A percentile compares a stretch with the other conserved stretches of the same genome.
Evolutionary conservation across 2,113 vertebrate genomes (phyloP).

Genomic region (Microtus montanus): DNA sequence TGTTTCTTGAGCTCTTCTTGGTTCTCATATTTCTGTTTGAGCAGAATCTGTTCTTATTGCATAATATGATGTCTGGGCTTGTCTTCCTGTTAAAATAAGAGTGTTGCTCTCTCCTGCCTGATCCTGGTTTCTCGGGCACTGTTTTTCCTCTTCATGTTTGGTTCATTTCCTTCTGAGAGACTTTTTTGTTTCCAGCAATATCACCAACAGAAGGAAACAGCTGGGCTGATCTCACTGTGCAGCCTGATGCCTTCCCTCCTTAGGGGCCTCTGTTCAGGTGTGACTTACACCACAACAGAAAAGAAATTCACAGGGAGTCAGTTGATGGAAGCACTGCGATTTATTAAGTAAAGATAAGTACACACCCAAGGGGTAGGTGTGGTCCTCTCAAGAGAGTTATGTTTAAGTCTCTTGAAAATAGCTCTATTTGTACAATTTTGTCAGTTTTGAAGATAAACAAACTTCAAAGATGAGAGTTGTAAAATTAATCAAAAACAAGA

Average conservation of each 20-base stretch:
- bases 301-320: background rate
- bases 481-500: background rate
- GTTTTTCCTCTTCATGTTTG: background rate
- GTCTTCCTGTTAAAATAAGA: slow-evolving; percentile 4
- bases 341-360: background rate
- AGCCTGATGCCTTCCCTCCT: background rate
- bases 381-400: background rate
- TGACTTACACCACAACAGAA: background rate
- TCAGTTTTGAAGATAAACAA: background rate
- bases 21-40: background rate
- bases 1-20: background rate
- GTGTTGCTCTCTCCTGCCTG: background rate
- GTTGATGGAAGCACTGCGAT: background rate
- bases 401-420: background rate
- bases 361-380: background rate
- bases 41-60: slow-evolving; percentile 1
- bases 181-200: background rate
- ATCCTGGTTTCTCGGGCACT: background rate
- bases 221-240: background rate
- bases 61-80: background rate
- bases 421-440: background rate
- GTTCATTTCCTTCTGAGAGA: background rate
- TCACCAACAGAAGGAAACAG: background rate
- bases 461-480: background rate
- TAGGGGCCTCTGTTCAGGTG: background rate